Conservation (phyloP, 1,140 invertebrate genomes). For the Eciton burchellii region DNA sequence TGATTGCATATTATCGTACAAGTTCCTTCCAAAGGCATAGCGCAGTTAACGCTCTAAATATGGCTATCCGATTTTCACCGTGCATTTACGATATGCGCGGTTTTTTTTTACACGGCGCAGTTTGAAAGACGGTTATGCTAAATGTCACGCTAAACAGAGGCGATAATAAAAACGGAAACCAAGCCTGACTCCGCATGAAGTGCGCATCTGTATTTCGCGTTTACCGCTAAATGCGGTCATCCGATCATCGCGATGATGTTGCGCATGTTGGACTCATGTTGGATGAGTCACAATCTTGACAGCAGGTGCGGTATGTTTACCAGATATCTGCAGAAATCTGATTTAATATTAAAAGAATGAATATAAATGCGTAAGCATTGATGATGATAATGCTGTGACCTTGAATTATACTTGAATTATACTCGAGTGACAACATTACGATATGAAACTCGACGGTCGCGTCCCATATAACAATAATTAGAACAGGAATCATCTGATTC, state of each 20-base stretch:
- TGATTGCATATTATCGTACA: background rate
- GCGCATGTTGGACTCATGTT: slow-evolving; percentile 9
- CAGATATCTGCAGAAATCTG: background rate
- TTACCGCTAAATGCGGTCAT: slow-evolving; percentile 48
- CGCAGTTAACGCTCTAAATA: slow-evolving; percentile 45
- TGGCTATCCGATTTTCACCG: slow-evolving; percentile 25
- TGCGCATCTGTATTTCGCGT: slow-evolving; percentile 14
- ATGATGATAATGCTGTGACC: too few relatives aligned
- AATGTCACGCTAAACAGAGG: slow-evolving; percentile 36
- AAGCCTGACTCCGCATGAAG: slow-evolving; percentile 3
- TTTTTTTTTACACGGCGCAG: background rate
- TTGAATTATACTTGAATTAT: too few relatives aligned
- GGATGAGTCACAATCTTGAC: slow-evolving; percentile 36
- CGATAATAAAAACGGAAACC: background rate
- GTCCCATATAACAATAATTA: background rate
- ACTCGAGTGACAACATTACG: background rate
- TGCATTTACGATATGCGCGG: background rate
- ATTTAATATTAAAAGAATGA: slow-evolving; percentile 9
- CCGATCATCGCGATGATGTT: slow-evolving; percentile 29
- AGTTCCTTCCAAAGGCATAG: background rate
- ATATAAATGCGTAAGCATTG: background rate
- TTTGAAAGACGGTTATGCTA: background rate
- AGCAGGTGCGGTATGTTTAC: too few relatives aligned
- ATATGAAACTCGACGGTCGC: background rate
- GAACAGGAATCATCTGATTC: background rate